Evolutionary conservation across 2,888 invertebrate genomes (phyloP).

Genomic region (Cybosia mesomella): DNA sequence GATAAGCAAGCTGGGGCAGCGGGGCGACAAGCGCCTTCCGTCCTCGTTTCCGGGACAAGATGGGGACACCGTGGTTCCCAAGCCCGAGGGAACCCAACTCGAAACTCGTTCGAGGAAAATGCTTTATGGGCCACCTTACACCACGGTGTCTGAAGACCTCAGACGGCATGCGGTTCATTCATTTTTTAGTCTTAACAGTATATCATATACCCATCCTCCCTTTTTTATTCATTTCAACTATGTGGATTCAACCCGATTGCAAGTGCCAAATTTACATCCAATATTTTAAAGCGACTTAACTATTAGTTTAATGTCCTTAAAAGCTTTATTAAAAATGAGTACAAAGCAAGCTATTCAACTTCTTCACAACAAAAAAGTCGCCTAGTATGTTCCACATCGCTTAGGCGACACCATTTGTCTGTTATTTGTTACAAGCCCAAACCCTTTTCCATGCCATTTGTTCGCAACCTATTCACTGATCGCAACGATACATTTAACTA

Average conservation of each 20-base stretch:
- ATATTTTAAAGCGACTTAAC: background rate
- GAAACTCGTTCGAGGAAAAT: too few relatives aligned
- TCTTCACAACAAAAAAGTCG: conserved; percentile 24
- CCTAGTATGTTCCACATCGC: conserved; percentile 24
- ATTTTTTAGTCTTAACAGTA: too few relatives aligned
- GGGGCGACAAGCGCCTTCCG: too few relatives aligned
- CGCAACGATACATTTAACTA: conserved; percentile 80
- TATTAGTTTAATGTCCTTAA: background rate
- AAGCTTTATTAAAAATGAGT: background rate
- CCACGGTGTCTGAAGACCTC: too few relatives aligned
- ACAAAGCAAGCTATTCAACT: conserved; percentile 13
- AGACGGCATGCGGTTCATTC: too few relatives aligned
- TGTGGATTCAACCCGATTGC: background rate
- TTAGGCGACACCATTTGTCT: conserved; percentile 66
- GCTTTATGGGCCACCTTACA: too few relatives aligned
- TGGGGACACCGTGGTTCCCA: too few relatives aligned
- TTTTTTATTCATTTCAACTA: background rate
- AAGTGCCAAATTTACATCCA: background rate
- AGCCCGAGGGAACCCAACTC: too few relatives aligned
- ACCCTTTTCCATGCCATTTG: conserved; percentile 83
- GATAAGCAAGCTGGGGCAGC: too few relatives aligned
- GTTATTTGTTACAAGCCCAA: conserved; percentile 77
- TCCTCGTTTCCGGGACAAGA: too few relatives aligned
- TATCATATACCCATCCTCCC: too few relatives aligned
- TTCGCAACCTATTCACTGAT: conserved; percentile 71